Evolutionary conservation across 2,113 vertebrate species (phyloP), one percentile per base, ranked within the genome.

Genomic region (Caranx melampygus): DNA sequence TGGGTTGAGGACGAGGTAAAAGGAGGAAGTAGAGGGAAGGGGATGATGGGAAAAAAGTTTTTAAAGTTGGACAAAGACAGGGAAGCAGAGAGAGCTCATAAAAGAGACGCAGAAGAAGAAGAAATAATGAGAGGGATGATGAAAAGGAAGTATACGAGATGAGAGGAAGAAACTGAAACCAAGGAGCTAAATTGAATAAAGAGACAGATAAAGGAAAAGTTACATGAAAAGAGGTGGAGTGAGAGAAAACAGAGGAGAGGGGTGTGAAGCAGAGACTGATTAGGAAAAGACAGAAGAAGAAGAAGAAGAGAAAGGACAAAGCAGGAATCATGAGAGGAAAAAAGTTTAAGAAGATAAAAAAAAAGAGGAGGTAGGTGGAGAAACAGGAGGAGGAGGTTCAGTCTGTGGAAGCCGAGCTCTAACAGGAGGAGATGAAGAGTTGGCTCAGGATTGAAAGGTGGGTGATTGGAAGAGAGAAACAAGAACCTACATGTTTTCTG

Each of bases 381-480:
- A 72, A 52, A 55, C 51, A 69, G 21, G 72, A 71, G 11, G 47
- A 61, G 33, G 26, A 71, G 60, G 60, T 6, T 45, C 58, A 54
- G 65, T 65, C 76, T 81, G 71, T 84, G 14, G 42, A 34, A 73
- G 58, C 33, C 20, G 69, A 35, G 21, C 44, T 16, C 31, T 51
- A 55, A 52, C 68, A 61, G 20, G n/a, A 12, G 35, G 51, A 80
- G 77, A 62, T 3, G 47, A 60, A 60, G 66, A 69, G 73, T 33
- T 34, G 54, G 40, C 8, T 68, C 15, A 45, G 72, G 40, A 70
- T 60, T 2, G 0, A 57, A 64, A 69, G 57, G 26, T 61, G 26
- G 54, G 54, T n/a, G 70, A 69, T 37, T 21, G 52, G 37, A 54
- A 35, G 58, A 18, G 69, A 68, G 75, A 78, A 86, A 70, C 75